Evolutionary conservation across 1,140 invertebrate species (phyloP), one percentile per base, ranked within the genome.

Genomic region (Drosophila yakuba): DNA sequence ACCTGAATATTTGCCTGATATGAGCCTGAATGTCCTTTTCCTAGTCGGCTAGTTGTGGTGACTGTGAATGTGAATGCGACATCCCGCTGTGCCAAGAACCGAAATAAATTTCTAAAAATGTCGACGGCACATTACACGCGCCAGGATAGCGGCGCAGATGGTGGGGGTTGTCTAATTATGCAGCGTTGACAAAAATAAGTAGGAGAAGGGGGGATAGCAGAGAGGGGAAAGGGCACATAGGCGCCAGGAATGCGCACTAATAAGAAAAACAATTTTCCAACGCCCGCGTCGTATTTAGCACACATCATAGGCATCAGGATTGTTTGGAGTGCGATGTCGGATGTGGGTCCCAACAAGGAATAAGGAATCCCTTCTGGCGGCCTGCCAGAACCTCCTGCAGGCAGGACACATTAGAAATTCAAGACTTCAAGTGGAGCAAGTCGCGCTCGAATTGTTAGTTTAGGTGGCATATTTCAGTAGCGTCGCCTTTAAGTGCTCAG

Each of bases 251-350:
- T 58, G 61, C 45, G 76, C 76, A 80, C 81, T 85, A 67, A 80
- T 80, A 80, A 62, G 66, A 81, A 85, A 74, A 78, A 78, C 78
- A 78, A 86, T 86, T 78, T 81, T 63, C 63, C 55, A 47, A 56
- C 62, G 60, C 82, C 67, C 80, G 64, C 63, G 44, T 74, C 48
- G 68, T 79, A 51, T 83, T 88, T 76, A 83, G 72, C 79, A 86
- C 82, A 83, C 88, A 83, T 76, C 80, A 75, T 83, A 64, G 78
- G 69, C 78, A 68, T 86, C 74, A 74, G 81, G 61, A 78, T 78
- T 72, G 61, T 44, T 51, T 36, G 36, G 56, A 15, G 15, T 54
- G 32, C 25, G 20, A 17, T 32, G 32, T 32, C 5, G 47, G 15
- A 54, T 54, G 15, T 36, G 39, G 43, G 38, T 54, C 23, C 64